Evolutionary conservation across 1,140 invertebrate species (phyloP), one percentile per base, ranked within the genome.

Genomic region (Macrosteles quadrilineatus): DNA sequence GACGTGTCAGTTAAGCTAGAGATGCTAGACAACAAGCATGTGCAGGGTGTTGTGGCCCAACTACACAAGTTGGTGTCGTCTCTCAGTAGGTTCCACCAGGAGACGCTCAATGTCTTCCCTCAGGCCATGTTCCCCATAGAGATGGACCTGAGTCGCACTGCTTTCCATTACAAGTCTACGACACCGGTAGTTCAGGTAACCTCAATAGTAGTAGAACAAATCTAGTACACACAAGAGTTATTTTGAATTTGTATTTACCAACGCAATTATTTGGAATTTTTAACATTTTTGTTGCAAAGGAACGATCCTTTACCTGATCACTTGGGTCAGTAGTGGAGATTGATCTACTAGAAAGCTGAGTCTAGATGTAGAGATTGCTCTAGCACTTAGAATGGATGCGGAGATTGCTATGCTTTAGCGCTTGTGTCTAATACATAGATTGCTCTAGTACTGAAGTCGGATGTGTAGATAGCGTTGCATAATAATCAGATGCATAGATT

Each of bases 1-100:
- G 97, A 99, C 82, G 97, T 99, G 0, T 83, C 98, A 3, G 94
- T 98, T 0, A 99, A 99, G 83, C 85, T 99, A 75, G 97, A 99
- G 81, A 81, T 99, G 11, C 80, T 99, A 9, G 97, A 99, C 78
- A 97, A 97, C 77, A 99, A 99, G 81, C 97, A 99, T 81, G 95
- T 98, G 0, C 95, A 96, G 81, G 93, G 96, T 76, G 86, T 96
- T n/a, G 93, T 93, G 1, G 88, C 88, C 76, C 94, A 97, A 76
- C 80, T 97, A 23, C 87, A 91, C 69, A 87, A 90, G 72, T 86
- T 97, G 68, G 87, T 73, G 2, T 80, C 82, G 27, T 83, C 84
- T n/a, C 83, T 90, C 74, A 82, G 84, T 21, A 47, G 62, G 47
- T 77, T 77, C 63, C 76, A 76, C 45, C 57, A 62, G 47, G 86